A percentile compares a stretch with the other conserved stretches of the same genome.
Conservation (phyloP, 1,140 invertebrate genomes). For the Zaprionus taronus region DNA sequence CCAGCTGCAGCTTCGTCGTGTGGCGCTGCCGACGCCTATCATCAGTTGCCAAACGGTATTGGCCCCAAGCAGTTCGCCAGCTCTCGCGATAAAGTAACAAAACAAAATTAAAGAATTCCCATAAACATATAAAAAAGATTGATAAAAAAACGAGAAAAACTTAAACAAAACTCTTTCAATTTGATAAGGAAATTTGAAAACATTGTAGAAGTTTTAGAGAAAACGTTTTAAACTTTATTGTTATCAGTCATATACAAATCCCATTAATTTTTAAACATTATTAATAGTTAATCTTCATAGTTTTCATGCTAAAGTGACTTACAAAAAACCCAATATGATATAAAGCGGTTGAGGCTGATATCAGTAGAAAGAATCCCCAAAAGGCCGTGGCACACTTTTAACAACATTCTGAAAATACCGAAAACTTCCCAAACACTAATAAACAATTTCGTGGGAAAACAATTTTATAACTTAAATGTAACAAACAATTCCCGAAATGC, state of each 20-base stretch:
- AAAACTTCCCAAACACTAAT: background rate
- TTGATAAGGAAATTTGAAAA: background rate
- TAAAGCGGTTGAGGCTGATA: background rate
- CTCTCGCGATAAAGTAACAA: constrained; percentile 18
- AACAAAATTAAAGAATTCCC: constrained; percentile 3
- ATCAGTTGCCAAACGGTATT: constrained; percentile 63
- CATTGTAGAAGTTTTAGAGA: background rate
- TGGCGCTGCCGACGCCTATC: background rate
- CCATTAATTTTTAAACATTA: background rate
- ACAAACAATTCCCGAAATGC: background rate
- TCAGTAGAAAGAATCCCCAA: background rate
- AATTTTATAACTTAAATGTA: background rate
- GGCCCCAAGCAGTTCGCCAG: constrained; percentile 49
- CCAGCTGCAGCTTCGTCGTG: background rate
- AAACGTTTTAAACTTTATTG: background rate
- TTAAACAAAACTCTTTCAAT: background rate
- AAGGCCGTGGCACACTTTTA: background rate
- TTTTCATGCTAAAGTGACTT: background rate
- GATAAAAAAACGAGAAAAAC: background rate
- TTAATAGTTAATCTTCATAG: background rate
- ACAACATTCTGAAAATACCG: background rate
- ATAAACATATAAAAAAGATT: background rate
- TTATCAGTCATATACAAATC: background rate
- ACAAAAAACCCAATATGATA: background rate
- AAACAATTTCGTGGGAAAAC: background rate